Evolutionary conservation across 1,140 invertebrate genomes (phyloP).

Genomic region (Bombus difficillimus): DNA sequence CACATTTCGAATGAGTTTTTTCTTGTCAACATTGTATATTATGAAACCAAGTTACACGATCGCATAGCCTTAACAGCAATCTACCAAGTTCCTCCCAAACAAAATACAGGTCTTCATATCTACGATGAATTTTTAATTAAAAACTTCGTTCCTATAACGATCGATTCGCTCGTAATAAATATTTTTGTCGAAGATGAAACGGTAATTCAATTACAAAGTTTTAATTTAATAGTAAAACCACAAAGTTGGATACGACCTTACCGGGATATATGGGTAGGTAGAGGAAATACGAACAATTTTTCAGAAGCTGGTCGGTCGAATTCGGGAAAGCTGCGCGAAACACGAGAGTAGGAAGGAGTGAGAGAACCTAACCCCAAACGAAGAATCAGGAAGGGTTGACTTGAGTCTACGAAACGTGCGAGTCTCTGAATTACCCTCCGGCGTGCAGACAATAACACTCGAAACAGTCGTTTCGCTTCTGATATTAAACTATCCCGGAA

Average conservation of each 20-base stretch:
- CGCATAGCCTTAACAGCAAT: no score
- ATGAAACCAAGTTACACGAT: neutral
- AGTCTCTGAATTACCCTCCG: conserved; percentile 35
- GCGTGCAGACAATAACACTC: conserved; percentile 47
- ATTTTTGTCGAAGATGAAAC: neutral
- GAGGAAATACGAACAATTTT: neutral
- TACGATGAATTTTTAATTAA: neutral
- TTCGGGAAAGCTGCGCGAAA: neutral
- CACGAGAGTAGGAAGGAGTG: no score
- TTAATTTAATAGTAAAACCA: neutral
- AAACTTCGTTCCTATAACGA: neutral
- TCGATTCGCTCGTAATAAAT: neutral
- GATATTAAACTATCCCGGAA: conserved; percentile 58
- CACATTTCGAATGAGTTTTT: neutral
- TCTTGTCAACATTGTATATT: neutral
- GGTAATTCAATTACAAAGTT: neutral
- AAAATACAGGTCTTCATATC: no score
- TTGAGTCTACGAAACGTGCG: neutral
- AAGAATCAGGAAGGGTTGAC: neutral
- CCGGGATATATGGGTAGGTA: no score
- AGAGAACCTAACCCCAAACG: neutral
- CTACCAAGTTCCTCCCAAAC: neutral
- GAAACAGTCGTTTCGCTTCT: conserved; percentile 34
- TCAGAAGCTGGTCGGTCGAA: neutral
- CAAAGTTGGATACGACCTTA: neutral